A percentile compares a stretch with the other conserved stretches of the same genome.
phyloP scores from a whole-genome alignment of 2,888 invertebrate species.

The Ctena decussata region DNA sequence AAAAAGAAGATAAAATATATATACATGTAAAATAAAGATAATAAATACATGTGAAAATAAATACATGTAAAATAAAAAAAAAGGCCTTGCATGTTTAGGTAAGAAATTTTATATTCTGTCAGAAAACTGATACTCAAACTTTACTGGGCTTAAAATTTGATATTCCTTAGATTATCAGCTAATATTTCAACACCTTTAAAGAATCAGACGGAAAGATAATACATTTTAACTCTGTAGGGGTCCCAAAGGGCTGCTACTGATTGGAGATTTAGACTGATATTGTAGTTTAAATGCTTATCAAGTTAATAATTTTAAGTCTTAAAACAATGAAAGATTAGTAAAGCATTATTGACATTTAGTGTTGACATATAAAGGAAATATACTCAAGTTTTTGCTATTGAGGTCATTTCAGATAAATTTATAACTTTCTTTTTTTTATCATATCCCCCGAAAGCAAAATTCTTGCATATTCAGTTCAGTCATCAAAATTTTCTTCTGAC shows the following conservation, averaged over 20 bases:
- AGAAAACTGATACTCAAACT: neutral
- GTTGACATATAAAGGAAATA: neutral
- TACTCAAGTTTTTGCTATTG: too few relatives aligned
- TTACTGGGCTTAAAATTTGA: neutral
- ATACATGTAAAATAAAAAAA: too few relatives aligned
- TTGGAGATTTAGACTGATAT: neutral
- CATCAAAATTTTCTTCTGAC: too few relatives aligned
- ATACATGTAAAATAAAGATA: too few relatives aligned
- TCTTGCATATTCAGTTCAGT: too few relatives aligned
- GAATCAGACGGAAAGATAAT: neutral
- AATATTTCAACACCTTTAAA: slow-evolving; percentile 5
- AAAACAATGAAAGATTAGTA: neutral
- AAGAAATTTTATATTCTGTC: neutral
- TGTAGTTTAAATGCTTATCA: neutral
- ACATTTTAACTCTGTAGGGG: neutral
- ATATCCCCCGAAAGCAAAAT: too few relatives aligned
- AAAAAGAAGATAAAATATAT: too few relatives aligned
- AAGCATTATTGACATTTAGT: neutral
- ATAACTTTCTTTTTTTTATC: too few relatives aligned
- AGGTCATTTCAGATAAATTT: too few relatives aligned
- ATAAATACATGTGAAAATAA: too few relatives aligned
- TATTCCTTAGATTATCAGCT: neutral
- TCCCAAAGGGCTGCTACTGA: neutral
- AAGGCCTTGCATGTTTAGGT: too few relatives aligned
- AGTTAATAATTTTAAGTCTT: neutral